Evolutionary conservation across 2,888 invertebrate genomes (phyloP).

Genomic region (Terebella lapidaria): DNA sequence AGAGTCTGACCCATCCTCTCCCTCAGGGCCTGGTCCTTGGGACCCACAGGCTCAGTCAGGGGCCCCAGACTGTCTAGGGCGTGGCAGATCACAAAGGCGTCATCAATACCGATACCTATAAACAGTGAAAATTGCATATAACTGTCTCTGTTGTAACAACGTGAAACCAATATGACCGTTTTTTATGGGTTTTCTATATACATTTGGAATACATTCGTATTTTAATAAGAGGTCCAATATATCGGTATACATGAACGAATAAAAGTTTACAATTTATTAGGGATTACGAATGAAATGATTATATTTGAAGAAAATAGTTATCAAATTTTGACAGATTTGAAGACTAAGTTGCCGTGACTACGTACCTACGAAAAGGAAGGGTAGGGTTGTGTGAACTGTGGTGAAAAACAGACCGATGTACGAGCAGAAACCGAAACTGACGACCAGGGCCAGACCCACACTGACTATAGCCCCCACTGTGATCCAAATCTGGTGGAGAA

Average conservation of each 20-base stretch:
- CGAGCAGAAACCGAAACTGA: constrained; percentile 70
- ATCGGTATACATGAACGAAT: too few species aligned
- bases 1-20: constrained; percentile 67
- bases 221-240: too few species aligned
- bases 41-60: constrained; percentile 50
- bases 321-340: too few species aligned
- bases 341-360: too few species aligned
- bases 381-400: constrained; percentile 75
- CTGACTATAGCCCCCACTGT: constrained; percentile 67
- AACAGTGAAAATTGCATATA: too few species aligned
- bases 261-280: too few species aligned
- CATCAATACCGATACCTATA: constrained; percentile 63
- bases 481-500: constrained; percentile 61
- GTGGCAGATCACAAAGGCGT: constrained; percentile 71
- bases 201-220: too few species aligned
- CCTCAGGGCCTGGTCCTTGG: constrained; percentile 38
- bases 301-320: too few species aligned
- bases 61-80: background rate
- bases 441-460: constrained; percentile 69
- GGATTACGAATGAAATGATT: too few species aligned
- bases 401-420: constrained; percentile 69
- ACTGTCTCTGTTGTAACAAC: too few species aligned
- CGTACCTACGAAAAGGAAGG: constrained; percentile 76
- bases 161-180: too few species aligned
- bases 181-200: too few species aligned